Evolutionary conservation across 2,113 vertebrate species (phyloP).

Genomic region (Morone chrysops): DNA sequence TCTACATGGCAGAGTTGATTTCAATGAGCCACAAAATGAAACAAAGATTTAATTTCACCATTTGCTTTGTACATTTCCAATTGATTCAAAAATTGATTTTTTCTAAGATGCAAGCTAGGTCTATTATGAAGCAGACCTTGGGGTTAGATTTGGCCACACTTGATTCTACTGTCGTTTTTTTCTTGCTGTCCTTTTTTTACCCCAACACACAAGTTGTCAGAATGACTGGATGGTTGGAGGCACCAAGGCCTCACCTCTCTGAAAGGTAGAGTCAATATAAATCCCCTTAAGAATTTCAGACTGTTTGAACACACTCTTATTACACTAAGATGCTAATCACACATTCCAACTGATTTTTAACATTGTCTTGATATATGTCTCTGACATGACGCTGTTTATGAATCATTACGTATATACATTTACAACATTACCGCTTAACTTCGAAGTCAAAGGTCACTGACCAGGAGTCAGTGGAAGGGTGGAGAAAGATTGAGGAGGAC

Average conservation of each 20-base stretch:
- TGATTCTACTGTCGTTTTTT: background rate
- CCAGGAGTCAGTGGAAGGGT: no score
- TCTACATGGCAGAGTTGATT: conserved; percentile 3
- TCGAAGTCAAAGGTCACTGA: no score
- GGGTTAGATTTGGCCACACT: background rate
- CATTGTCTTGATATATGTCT: no score
- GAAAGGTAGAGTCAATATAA: no score
- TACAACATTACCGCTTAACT: no score
- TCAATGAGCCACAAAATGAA: conserved; percentile 14
- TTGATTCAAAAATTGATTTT: conserved; percentile 11
- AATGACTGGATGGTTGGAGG: background rate
- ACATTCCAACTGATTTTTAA: no score
- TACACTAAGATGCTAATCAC: no score
- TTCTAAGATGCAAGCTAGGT: background rate
- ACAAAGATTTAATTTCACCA: background rate
- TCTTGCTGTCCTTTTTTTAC: background rate
- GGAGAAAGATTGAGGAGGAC: no score
- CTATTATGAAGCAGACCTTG: background rate
- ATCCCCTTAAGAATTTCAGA: no score
- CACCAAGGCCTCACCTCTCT: background rate
- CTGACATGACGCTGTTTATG: no score
- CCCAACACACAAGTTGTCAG: background rate
- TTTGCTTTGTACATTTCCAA: background rate
- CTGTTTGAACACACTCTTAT: no score
- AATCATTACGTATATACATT: no score